These are phyloP conservation scores for Marcusenius ussheri DNA, from an alignment of 2,113 vertebrate species.

Conservation along the genomic window DNA sequence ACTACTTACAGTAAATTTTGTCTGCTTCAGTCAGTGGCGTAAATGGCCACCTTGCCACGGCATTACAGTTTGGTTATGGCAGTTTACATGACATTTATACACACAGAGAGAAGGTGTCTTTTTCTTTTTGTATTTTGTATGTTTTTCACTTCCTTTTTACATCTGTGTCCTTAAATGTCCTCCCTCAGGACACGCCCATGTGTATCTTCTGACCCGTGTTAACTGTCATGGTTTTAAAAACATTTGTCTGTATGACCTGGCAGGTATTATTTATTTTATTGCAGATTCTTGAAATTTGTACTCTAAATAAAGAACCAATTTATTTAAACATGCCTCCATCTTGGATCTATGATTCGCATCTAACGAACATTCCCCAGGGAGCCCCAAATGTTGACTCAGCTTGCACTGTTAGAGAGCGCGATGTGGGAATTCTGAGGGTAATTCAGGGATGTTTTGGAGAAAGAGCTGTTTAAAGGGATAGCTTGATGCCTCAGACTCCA, in stretches of 20 bases:
- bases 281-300: constrained; percentile 56
- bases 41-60: not conserved
- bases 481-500: not conserved
- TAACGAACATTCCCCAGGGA: not conserved
- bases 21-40: not conserved
- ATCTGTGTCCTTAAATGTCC: constrained; percentile 27
- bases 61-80: not conserved
- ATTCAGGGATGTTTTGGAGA: not conserved
- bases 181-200: constrained; percentile 30
- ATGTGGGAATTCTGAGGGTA: not conserved
- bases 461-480: not conserved
- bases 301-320: constrained; percentile 55
- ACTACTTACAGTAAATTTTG: not conserved
- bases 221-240: constrained; percentile 26
- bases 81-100: not conserved
- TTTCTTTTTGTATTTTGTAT: constrained; percentile 29
- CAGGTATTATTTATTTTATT: constrained; percentile 47
- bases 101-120: not conserved
- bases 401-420: not conserved
- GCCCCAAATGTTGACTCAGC: not conserved
- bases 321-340: constrained; percentile 7
- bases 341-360: not conserved
- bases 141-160: constrained; percentile 24
- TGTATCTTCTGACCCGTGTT: constrained; percentile 35
- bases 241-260: constrained; percentile 43